Evolutionary conservation across 2,113 vertebrate species (phyloP), one percentile per base, ranked within the genome.

Genomic region (Solea solea): DNA sequence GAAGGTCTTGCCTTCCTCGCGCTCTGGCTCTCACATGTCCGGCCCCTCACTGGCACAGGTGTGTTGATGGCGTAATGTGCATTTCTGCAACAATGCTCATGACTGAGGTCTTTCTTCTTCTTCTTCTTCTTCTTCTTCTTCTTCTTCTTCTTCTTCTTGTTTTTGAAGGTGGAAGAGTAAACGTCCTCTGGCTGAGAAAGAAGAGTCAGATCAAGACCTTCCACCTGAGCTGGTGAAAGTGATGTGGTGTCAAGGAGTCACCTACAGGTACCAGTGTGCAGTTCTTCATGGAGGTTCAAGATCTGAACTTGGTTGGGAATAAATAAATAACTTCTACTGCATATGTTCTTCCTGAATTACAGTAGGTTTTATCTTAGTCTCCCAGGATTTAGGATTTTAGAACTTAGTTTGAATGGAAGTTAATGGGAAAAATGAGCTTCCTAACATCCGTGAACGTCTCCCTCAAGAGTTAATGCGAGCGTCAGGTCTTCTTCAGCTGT

Each of bases 1-100:
- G 67, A 21, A 72, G 7, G 52, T 93, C 91, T 64, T 9, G 0
- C 56, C 90, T 97, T 71, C 96, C 95, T 66, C 76, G 54, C 63
- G 89, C 94, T 14, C 84, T 97, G 71, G 90, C 91, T 6, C 92
- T 97, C 52, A 94, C 88, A 50, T 98, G 97, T 80, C 80, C 85
- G 64, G 92, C 90, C 1, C 95, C 95, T 69, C 95, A 98, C 65
- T 74, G 94, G 75, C 97, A 98, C 91, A 97, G 96, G 97, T 90
- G 48, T 62, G 40, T 40, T 52, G 9, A 52, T 39, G 45, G n/a
- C 9, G 28, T 28, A 1, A 40, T 21, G 4, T 15, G 40, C 9
- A 12, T 5, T 3, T 7, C 57, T 46, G 34, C 65, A 14, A 67
- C 16, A 14, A 7, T 27, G 14, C 52, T 45, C 10, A 15, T 50